Conservation (phyloP, 2,797 vertebrate species). For the Discoglossus pictus region DNA sequence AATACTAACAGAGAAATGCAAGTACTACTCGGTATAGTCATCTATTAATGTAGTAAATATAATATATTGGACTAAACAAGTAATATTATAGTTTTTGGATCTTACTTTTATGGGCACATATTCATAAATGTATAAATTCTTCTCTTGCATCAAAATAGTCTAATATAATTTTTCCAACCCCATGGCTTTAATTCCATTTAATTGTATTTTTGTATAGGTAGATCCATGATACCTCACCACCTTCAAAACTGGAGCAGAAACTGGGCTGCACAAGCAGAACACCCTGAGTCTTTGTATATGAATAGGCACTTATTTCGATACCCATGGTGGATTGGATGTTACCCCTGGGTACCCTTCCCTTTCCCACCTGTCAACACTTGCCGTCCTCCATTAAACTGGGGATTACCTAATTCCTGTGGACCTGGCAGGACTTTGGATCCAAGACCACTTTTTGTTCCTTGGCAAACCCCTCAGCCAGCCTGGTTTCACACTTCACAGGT, state of each 20-base stretch:
- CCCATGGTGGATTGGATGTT: constrained; percentile 63
- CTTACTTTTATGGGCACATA: too few relatives aligned
- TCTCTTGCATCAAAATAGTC: too few relatives aligned
- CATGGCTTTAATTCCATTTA: too few relatives aligned
- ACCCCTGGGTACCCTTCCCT: constrained; percentile 55
- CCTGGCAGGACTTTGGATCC: constrained; percentile 58
- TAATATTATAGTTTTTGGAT: too few relatives aligned
- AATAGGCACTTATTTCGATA: constrained; percentile 60
- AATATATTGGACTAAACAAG: too few relatives aligned
- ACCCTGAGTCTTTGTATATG: constrained; percentile 58
- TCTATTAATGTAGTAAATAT: too few relatives aligned
- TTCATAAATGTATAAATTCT: too few relatives aligned
- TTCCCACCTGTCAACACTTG: constrained; percentile 58
- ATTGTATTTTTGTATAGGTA: constrained; percentile 67
- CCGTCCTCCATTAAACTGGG: constrained; percentile 62
- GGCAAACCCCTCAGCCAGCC: constrained; percentile 57
- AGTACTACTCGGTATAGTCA: too few relatives aligned
- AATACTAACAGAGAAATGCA: too few relatives aligned
- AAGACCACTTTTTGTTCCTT: constrained; percentile 56
- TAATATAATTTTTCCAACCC: too few relatives aligned
- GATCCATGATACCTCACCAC: constrained; percentile 80
- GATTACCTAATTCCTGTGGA: constrained; percentile 56
- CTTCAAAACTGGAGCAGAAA: constrained; percentile 75
- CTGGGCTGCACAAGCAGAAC: constrained; percentile 62
- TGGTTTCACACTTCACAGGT: constrained; percentile 66